Base-by-base conservation (phyloP, 2,888 invertebrate genomes). In the Dasysyrphus tricinctus region DNA sequence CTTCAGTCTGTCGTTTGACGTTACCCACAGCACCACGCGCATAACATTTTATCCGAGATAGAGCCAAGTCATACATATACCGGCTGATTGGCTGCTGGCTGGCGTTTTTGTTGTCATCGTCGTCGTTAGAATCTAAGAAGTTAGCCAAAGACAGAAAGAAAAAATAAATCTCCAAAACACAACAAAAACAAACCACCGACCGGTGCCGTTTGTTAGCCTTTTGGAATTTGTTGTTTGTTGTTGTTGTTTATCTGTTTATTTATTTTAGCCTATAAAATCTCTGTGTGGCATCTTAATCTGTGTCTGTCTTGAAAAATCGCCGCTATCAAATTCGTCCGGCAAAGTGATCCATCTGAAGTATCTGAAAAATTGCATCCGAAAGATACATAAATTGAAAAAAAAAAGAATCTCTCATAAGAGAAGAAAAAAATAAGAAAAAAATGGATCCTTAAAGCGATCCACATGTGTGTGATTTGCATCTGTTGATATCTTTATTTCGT, bases 1-100 rank as follows among this genome's bases (percentile, higher is more conserved):
- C 90, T 89, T 92, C 90, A 92, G 92, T 92, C 90, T 91, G 92
- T 91, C 90, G 90, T 91, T 91, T 90, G 92, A 90, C 92, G 90
- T 92, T 91, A 86, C 86, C 79, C 86, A 86, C 77, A 86, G 86
- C 86, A 86, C 86, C 78, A 78, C 82, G 86, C 82, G 82, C 78
- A 82, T 82, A 86, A 57, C 57, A 82, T 86, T 86, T 69, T 86
- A 82, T 86, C 86, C 86, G 75, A 82, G 70, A 67, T 14, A 67
- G 49, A 67, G 49, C 32, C 3, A 42, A 49, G 67, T 67, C 61
- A 77, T 73, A 77, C 14, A 51, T 24, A 77, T 24, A 77, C 86
- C 86, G 86, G 86, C 67, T 67, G 67, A 67, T 67, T 67, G 67
- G 49, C 61, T 61, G 61, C 61, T 61, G 61, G 14, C 81, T 86